Evolutionary conservation across 2,888 invertebrate genomes (phyloP).

Genomic region (Xestia sexstrigata): DNA sequence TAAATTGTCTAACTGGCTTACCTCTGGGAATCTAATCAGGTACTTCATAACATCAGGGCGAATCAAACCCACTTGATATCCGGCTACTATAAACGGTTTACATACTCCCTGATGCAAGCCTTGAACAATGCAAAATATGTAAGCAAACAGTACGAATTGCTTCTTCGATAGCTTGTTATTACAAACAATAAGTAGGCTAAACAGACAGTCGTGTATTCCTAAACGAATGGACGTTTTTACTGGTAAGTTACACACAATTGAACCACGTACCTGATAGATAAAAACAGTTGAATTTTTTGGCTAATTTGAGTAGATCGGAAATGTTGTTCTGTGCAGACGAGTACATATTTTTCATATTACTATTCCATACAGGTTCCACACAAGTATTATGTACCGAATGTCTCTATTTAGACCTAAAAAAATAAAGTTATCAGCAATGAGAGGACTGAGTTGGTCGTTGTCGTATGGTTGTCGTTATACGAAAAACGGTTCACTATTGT

Average conservation of each 20-base stretch:
- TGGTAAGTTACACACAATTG: slow-evolving; percentile 24
- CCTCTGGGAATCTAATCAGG: slow-evolving; percentile 95
- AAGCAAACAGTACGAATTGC: slow-evolving; percentile 64
- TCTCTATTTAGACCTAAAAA: slow-evolving; percentile 39
- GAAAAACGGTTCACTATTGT: slow-evolving; percentile 51
- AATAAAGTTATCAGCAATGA: slow-evolving; percentile 32
- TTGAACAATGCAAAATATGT: slow-evolving; percentile 78
- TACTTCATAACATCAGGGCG: slow-evolving; percentile 96
- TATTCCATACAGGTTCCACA: slow-evolving; percentile 72
- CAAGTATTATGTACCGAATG: slow-evolving; percentile 47
- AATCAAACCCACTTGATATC: slow-evolving; percentile 97
- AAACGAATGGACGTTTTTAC: slow-evolving; percentile 8
- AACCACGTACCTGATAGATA: slow-evolving; percentile 93
- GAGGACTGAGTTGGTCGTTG: slow-evolving; percentile 27
- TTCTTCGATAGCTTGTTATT: slow-evolving; percentile 59
- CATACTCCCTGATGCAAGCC: slow-evolving; percentile 95
- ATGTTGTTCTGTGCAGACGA: slow-evolving; percentile 84
- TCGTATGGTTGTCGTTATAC: slow-evolving; percentile 41
- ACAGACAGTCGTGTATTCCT: slow-evolving; percentile 41
- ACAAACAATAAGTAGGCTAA: slow-evolving; percentile 54
- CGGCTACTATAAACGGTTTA: slow-evolving; percentile 96
- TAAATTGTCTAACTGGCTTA: slow-evolving; percentile 75
- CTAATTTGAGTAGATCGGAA: slow-evolving; percentile 93
- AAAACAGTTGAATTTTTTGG: slow-evolving; percentile 97
- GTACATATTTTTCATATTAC: slow-evolving; percentile 89